Base-by-base conservation (phyloP, 2,797 vertebrate species). In the Buceros bicornis region DNA sequence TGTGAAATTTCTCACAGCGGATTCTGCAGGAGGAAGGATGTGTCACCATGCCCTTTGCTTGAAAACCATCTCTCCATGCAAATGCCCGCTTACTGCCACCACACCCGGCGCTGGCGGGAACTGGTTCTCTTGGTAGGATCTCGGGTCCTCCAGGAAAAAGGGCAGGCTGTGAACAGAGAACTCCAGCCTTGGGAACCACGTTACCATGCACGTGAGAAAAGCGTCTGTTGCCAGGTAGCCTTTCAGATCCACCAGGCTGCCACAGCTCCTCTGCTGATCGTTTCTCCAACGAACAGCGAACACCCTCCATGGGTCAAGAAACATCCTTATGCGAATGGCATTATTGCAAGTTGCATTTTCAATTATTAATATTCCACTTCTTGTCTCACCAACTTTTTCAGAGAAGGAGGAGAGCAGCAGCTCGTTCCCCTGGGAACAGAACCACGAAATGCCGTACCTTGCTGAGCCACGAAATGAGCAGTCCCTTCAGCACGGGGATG, bases 321-420 rank as follows among this genome's bases (percentile, higher is more conserved):
- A 90, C 62, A 92, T 61, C 71, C 73, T 92, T 80, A 95, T 70
- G 88, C 81, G 95, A 95, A 96, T 64, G 31, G 57, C 17, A 92
- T 81, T 90, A 85, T 50, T 54, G 42, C 48, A 80, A 72, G 88
- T 90, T 82, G 65, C 67, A 77, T 93, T 93, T 92, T 96, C 77
- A 88, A 69, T 94, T 94, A 89, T 96, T 96, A 95, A 95, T 80
- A 83, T 82, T 93, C 61, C 20, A 56, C 71, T 84, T 81, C 90
- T 90, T 5, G 0, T 85, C 77, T 90, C 88, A 77, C 50, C 89
- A 95, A 94, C 58, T 87, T 94, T 95, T 83, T 82, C 81, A 81
- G 86, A 77, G 77, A 87, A 94, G 53, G n/a, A 96, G 35, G 40
- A 89, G 97, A 93, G 80, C 65, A 87, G 91, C 45, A 48, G 48